phyloP scores from a whole-genome alignment of 2,888 invertebrate species.

The Aporophyla nigra region DNA sequence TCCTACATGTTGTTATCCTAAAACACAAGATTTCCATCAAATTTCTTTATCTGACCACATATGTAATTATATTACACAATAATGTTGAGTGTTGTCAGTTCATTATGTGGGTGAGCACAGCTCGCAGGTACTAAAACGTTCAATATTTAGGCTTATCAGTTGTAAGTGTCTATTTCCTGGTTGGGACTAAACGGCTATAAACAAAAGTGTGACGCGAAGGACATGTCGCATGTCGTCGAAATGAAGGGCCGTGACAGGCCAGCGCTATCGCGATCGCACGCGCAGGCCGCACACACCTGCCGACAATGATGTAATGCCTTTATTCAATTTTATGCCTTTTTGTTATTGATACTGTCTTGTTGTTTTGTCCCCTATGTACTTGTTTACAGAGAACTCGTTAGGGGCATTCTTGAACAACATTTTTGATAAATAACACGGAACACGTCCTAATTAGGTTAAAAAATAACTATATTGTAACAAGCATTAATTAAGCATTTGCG shows the following conservation, averaged over 20 bases:
- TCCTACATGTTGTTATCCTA: not conserved
- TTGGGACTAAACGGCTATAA: slow-evolving; percentile 70
- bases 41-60: not conserved
- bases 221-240: slow-evolving; percentile 73
- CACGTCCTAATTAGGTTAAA: slow-evolving; percentile 36
- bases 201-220: slow-evolving; percentile 78
- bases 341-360: slow-evolving; percentile 53
- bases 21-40: not conserved
- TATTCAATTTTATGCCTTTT: slow-evolving; percentile 61
- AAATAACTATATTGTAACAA: slow-evolving; percentile 9
- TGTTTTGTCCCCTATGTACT: slow-evolving; percentile 41
- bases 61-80: not conserved
- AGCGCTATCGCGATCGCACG: slow-evolving; percentile 70
- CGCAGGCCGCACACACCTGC: slow-evolving; percentile 70
- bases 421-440: slow-evolving; percentile 21
- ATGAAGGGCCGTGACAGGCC: slow-evolving; percentile 71
- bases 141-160: slow-evolving; percentile 57
- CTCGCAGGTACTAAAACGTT: slow-evolving; percentile 30
- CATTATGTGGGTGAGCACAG: slow-evolving; percentile 38
- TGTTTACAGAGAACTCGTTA: slow-evolving; percentile 47
- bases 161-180: slow-evolving; percentile 64
- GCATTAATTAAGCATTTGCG: slow-evolving; percentile 3
- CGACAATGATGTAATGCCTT: slow-evolving; percentile 55
- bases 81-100: slow-evolving; percentile 40
- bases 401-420: slow-evolving; percentile 23